Percentiles rank a stretch among this genome's conserved stretches.
Evolutionary conservation across 2,797 vertebrate genomes (phyloP).

Genomic region (Poecilia wingei): DNA sequence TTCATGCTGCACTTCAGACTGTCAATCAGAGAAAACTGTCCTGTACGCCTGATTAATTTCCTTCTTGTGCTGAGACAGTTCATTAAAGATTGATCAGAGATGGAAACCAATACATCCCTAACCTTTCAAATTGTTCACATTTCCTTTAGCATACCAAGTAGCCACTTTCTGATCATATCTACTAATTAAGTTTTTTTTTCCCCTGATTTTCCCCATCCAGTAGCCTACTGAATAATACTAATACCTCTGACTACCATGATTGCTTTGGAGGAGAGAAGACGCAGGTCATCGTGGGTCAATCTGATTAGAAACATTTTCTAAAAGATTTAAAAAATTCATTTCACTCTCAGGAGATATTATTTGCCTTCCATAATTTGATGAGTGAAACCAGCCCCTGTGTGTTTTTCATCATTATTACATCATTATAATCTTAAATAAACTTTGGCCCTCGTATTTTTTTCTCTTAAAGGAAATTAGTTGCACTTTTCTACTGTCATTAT

Average conservation of each 20-base stretch:
- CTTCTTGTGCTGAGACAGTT: not conserved
- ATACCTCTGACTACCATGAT: conserved; percentile 41
- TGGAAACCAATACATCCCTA: conserved; percentile 23
- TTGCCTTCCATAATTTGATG: not conserved
- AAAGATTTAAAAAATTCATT: conserved; percentile 18
- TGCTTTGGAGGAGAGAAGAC: conserved; percentile 32
- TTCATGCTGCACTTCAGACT: not conserved
- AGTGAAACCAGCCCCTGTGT: not conserved
- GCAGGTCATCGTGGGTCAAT: conserved; percentile 21
- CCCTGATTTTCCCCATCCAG: not conserved
- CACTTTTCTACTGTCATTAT: not conserved
- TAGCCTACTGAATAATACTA: conserved; percentile 8
- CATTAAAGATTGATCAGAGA: conserved; percentile 33
- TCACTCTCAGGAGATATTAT: not conserved
- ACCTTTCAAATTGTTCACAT: conserved; percentile 18
- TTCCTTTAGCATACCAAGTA: conserved; percentile 45
- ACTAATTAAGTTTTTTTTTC: conserved; percentile 1
- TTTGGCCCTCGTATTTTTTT: not conserved
- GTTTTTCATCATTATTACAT: not conserved
- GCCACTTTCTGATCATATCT: conserved; percentile 41
- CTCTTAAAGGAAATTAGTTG: not conserved
- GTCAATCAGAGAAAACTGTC: not conserved
- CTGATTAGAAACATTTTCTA: conserved; percentile 24
- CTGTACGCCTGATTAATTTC: conserved; percentile 5
- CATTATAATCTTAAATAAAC: not conserved